Evolutionary conservation across 2,888 invertebrate species (phyloP), one percentile per base, ranked within the genome.

Genomic region (Ennomos quercinarius): DNA sequence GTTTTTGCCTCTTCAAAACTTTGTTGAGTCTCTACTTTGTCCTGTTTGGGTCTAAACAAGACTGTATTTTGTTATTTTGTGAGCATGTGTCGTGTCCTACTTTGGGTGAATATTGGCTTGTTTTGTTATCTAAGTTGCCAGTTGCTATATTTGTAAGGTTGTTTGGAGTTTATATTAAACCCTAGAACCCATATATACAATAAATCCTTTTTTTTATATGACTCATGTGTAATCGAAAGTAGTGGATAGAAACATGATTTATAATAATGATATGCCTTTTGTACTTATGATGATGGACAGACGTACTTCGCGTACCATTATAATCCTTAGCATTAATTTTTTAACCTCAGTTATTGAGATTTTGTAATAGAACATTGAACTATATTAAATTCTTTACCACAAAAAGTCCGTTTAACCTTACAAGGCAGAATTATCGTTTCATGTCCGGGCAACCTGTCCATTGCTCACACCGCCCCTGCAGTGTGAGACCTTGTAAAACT

Each of bases 1-100:
- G 54, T 60, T 61, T 55, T 56, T 56, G 55, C 55, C 60, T 48
- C 60, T 61, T 56, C 51, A 44, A 61, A 55, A 61, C 55, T 61
- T 61, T 61, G 60, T 61, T 56, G 54, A 37, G 49, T 49, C 38
- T 13, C 44, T 44, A 56, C 55, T 61, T 61, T 61, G 55, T 54
- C 50, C 13, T 49, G 49, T 61, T 60, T 44, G 60, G 60, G 60
- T 56, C 60, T 61, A 56, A 61, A 61, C 60, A 61, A 61, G 55
- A 56, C 55, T 40, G 60, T 59, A 54, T 47, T 56, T 55, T 50
- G 59, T 41, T 59, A 54, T 47, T 56, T 55, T 50, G 59, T 41
- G 36, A 59, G 44, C 52, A 44, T 49, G 46, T 49, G 50, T 57
- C 47, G 34, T 49, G 50, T 57, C 51, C 36, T 34, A 53, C 43